phyloP scores from a whole-genome alignment of 2,113 vertebrate genomes.

The Mirza zaza region DNA sequence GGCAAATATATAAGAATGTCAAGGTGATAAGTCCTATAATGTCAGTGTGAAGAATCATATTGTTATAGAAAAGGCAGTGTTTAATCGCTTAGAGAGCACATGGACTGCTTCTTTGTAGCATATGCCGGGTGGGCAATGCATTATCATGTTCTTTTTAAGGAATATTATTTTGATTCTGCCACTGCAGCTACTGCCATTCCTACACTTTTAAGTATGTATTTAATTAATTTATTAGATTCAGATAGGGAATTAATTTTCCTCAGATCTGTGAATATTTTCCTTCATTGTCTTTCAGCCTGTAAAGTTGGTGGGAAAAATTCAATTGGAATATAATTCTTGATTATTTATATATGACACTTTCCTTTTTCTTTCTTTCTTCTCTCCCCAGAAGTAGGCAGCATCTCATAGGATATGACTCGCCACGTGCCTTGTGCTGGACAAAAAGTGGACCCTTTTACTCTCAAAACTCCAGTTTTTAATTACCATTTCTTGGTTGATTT shows the following conservation, averaged over 20 bases:
- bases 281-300: too few relatives aligned
- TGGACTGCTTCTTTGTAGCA: background rate
- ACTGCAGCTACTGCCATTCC: background rate
- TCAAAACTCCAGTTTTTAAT: background rate
- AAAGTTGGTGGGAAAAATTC: too few relatives aligned
- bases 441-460: background rate
- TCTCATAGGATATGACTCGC: background rate
- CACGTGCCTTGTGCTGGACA: background rate
- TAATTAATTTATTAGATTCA: background rate
- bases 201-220: background rate
- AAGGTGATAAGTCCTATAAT: background rate
- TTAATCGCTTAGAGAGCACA: background rate
- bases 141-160: background rate
- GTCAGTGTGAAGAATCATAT: background rate
- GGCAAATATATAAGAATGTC: background rate
- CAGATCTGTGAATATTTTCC: too few relatives aligned
- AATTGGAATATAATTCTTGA: too few relatives aligned
- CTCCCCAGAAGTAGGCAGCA: too few relatives aligned
- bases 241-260: too few relatives aligned
- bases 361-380: too few relatives aligned
- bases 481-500: background rate
- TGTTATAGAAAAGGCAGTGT: background rate
- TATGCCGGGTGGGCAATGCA: background rate
- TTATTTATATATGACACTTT: too few relatives aligned
- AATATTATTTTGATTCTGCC: background rate